Base-by-base conservation (phyloP, 2,888 invertebrate genomes). In the Ochlodes sylvanus region DNA sequence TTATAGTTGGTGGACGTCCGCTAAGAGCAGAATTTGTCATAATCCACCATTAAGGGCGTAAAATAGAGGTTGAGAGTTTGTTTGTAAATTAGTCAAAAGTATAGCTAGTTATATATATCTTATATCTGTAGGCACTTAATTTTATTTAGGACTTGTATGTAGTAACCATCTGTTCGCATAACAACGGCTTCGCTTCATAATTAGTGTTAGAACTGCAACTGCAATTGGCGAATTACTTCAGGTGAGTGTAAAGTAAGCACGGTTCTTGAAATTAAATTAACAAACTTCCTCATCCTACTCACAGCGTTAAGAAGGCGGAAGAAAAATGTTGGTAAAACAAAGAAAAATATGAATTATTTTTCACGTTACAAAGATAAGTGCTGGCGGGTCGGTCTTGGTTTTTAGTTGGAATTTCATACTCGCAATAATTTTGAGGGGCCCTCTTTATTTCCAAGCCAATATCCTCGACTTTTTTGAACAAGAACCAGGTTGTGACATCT, bases 231-330 rank as follows among this genome's bases (percentile, higher is more conserved):
- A n/a, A 10, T 42, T 27, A 27, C 27, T 27, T 27, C 27, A 27
- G 42, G 42, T 14, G n/a, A n/a, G n/a, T n/a, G 42, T 17, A 41
- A 41, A 7, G 27, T 27, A 44, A 58, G 58, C 19, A 41, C 38
- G 14, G 42, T 61, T 61, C 47, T 61, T 50, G 50, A 50, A 47
- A 32, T 50, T 61, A 61, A 61, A 61, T 61, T 61, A 61, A 34
- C 47, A 50, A 61, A 61, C 34, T 61, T 62, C 44, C 61, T 15
- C 61, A 61, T 15, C 10, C n/a, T 32, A 34, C 50, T 61, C 57
- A 17, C 5, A 34, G 15, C 32, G 47, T 61, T 61, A 61, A 47
- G 34, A 34, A 15, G 47, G 61, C 50, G 61, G 61, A 61, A 61
- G 61, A 61, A 61, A 61, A 61, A n/a, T 19, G 17, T 61, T 14